A percentile compares a stretch with the other conserved stretches of the same genome.
Evolutionary conservation across 2,113 vertebrate species (phyloP).

Genomic region (Catharus fuscescens): DNA sequence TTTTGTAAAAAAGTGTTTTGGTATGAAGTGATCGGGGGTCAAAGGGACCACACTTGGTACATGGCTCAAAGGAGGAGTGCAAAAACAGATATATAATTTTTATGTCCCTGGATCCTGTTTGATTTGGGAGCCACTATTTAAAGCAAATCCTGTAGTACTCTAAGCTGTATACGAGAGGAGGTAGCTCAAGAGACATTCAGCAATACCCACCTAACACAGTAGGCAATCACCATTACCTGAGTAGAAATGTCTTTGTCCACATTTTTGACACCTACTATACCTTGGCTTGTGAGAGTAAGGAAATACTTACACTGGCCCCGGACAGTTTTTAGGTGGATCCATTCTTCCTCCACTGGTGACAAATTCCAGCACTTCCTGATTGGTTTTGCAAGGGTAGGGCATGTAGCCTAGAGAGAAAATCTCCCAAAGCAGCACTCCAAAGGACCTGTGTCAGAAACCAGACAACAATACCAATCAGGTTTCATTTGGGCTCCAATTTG

Average conservation of each 20-base stretch:
- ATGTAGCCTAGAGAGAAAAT: slow-evolving; percentile 93
- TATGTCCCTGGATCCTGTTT: not conserved
- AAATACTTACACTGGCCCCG: slow-evolving; percentile 89
- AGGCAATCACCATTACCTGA: not conserved
- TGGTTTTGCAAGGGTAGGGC: slow-evolving; percentile 91
- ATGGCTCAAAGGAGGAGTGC: not conserved
- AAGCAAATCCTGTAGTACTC: not conserved
- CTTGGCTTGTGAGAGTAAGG: not conserved
- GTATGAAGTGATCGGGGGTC: not conserved
- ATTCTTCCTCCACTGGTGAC: slow-evolving; percentile 87
- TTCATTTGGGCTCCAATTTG: not conserved
- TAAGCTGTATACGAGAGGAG: not conserved
- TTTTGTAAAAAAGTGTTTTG: not conserved
- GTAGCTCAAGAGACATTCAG: not conserved
- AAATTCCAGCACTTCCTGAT: slow-evolving; percentile 92
- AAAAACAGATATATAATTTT: not conserved
- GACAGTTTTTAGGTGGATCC: slow-evolving; percentile 89
- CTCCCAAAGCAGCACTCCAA: slow-evolving; percentile 93
- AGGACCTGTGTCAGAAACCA: slow-evolving; percentile 83
- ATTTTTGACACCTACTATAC: not conserved
- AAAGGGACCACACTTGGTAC: not conserved
- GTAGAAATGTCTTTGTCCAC: not conserved
- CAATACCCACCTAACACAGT: not conserved
- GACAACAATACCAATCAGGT: not conserved
- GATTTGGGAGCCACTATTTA: not conserved